Percentiles rank a stretch among this genome's conserved stretches.
Evolutionary conservation across 2,113 vertebrate species (phyloP).

Genomic region (Guaruba guarouba): DNA sequence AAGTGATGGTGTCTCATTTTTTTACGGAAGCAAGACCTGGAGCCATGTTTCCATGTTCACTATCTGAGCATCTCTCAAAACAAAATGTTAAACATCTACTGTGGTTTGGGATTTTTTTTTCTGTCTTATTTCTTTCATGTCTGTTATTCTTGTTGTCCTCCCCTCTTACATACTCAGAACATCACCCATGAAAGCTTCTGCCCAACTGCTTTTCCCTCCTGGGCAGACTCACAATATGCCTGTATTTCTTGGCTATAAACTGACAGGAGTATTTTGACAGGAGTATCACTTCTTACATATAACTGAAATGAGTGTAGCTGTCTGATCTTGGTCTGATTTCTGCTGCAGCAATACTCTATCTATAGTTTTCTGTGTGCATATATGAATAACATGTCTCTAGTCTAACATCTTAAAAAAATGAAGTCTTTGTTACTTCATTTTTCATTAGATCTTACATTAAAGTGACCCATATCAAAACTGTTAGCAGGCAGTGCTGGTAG

Average conservation of each 20-base stretch:
- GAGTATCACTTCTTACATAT: background rate
- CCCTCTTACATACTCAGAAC: background rate
- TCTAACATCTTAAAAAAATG: background rate
- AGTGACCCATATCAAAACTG: background rate
- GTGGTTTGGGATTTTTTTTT: background rate
- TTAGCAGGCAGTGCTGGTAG: background rate
- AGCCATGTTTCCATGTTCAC: background rate
- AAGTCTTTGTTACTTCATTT: background rate
- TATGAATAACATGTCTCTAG: background rate
- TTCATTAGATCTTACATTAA: background rate
- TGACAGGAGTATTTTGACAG: background rate
- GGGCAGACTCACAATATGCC: background rate
- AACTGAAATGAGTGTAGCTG: background rate
- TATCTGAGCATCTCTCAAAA: background rate
- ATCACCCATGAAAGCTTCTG: background rate
- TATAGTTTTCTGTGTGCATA: background rate
- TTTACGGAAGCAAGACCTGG: background rate
- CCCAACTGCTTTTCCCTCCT: background rate
- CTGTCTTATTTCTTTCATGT: background rate
- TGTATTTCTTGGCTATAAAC: background rate
- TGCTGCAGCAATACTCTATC: background rate
- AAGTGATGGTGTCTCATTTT: background rate
- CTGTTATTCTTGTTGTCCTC: background rate
- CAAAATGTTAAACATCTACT: background rate
- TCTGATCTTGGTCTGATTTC: background rate